Conservation (phyloP, 2,113 vertebrate genomes). For the Eulemur rufifrons region DNA sequence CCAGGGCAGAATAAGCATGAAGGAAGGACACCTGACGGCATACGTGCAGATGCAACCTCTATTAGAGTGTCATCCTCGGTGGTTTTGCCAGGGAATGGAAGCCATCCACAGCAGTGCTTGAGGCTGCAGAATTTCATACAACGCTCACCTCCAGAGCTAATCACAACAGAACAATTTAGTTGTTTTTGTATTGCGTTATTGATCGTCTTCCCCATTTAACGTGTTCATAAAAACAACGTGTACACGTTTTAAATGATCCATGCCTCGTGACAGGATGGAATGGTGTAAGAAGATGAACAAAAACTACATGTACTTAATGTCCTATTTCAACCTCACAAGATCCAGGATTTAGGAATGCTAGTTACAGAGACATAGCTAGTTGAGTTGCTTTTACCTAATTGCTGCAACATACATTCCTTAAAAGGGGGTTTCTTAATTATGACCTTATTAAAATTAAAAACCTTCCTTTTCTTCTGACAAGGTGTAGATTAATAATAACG, state of each 20-base stretch:
- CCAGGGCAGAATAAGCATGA: constrained; percentile 56
- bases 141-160: constrained; percentile 60
- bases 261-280: constrained; percentile 17
- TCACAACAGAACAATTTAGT: constrained; percentile 34
- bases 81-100: constrained; percentile 66
- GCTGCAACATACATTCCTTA: not conserved
- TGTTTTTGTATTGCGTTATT: constrained; percentile 66
- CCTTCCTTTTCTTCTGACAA: not conserved
- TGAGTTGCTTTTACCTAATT: not conserved
- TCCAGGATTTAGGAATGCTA: not conserved
- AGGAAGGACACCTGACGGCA: constrained; percentile 74
- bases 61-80: constrained; percentile 63
- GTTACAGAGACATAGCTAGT: not conserved
- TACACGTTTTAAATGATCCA: constrained; percentile 10
- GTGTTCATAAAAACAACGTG: constrained; percentile 25
- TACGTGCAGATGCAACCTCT: constrained; percentile 74
- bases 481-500: not conserved
- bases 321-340: not conserved
- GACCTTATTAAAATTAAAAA: not conserved
- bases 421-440: not conserved
- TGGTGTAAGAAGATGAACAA: not conserved
- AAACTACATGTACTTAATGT: not conserved
- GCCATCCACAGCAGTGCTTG: constrained; percentile 72
- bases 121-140: constrained; percentile 74
- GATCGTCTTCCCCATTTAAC: constrained; percentile 18